Evolutionary conservation across 2,797 vertebrate genomes (phyloP).

Genomic region (Alcedo atthis): DNA sequence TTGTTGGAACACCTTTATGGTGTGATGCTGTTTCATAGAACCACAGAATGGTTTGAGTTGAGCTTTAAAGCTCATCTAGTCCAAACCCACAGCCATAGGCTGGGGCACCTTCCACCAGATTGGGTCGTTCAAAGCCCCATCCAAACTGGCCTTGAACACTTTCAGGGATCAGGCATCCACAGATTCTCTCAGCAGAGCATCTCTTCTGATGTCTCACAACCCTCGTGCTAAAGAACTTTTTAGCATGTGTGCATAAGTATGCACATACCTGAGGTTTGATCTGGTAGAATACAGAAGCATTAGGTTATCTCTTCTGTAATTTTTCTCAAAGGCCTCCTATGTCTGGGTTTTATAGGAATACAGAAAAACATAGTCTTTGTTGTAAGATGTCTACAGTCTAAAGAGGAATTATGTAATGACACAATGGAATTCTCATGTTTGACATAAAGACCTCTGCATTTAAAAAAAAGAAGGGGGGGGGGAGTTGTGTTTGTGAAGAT

Average conservation of each 20-base stretch:
- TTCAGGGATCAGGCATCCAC: not conserved
- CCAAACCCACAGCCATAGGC: not conserved
- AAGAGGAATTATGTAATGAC: not conserved
- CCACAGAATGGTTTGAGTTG: not conserved
- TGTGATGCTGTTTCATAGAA: not conserved
- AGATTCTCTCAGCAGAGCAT: not conserved
- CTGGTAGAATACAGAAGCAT: not conserved
- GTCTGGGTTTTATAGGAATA: rapidly evolving
- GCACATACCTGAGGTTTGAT: not conserved
- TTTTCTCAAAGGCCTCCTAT: not conserved
- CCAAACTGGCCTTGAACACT: not conserved
- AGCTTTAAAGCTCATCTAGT: not conserved
- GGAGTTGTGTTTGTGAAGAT: not conserved
- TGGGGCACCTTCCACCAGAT: not conserved
- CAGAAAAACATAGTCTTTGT: not conserved
- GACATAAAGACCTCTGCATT: not conserved
- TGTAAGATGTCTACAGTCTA: not conserved
- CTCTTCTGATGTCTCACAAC: not conserved
- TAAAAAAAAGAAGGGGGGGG: not conserved
- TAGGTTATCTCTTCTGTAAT: not conserved
- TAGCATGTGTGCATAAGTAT: not conserved
- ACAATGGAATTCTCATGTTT: not conserved
- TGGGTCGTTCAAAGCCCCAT: not conserved
- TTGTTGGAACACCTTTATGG: not conserved
- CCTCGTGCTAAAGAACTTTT: not conserved